Evolutionary conservation across 2,113 vertebrate genomes (phyloP), one percentile per base, ranked within the genome.

Genomic region (Larimichthys polyactis): DNA sequence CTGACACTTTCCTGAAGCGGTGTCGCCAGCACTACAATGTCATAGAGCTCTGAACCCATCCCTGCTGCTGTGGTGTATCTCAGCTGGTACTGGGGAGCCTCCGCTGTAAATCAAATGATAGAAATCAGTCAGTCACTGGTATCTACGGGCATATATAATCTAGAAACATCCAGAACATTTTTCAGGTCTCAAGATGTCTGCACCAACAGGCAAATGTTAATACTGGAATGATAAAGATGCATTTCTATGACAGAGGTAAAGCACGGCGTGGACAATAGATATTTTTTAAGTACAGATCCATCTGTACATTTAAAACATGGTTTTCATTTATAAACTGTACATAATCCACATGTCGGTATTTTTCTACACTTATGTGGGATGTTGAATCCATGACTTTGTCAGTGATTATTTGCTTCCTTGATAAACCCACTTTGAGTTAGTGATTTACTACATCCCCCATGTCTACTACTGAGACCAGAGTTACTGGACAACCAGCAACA

Each of bases 21-120:
- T 0, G 96, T 95, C 0, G 97, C 98, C 68, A 99, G 83, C 49
- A 99, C 95, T 22, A 99, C 97, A 4, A 99, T 95, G 90, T 99
- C 98, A 0, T 99, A 99, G 67, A 96, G 90, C 57, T 94, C 93
- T 0, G 96, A 96, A 64, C 90, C 93, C 0, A 79, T 91, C 63
- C 94, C 96, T 24, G 82, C 84, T 0, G 92, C 82, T 11, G 91
- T 93, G 83, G 95, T 95, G 7, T 96, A 97, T 54, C 85, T 94
- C 54, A 99, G 94, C 80, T 96, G 95, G 92, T 99, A 99, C 75
- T 96, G 92, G 24, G 94, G 84, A 44, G 84, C 92, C 15, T 97
- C 97, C 20, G 96, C 98, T 99, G 76, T 5, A 51, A 64, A 24
- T 49, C 22, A 83, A 10, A 36, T 27, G 27, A 36, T 20, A 40